These are phyloP conservation scores for Centropus bengalensis DNA, from an alignment of 2,113 vertebrate genomes.

Conservation along the genomic window DNA sequence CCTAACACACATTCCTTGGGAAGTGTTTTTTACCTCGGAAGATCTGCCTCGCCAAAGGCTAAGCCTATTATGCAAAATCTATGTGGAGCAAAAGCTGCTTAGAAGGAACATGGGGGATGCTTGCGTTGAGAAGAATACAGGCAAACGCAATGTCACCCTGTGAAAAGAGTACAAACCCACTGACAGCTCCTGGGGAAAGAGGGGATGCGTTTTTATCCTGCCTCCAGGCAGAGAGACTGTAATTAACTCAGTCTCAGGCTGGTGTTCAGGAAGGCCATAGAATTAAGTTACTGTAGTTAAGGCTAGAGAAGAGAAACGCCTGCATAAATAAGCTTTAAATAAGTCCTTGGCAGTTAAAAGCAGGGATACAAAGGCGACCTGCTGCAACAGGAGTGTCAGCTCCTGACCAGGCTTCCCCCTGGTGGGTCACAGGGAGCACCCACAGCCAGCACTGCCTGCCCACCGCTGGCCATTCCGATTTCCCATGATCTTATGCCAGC, in stretches of 20 bases:
- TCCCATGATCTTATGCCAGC: background rate
- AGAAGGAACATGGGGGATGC: background rate
- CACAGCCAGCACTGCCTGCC: background rate
- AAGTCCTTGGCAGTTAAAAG: background rate
- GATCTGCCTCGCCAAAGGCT: background rate
- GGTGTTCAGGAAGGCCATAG: background rate
- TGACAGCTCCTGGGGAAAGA: background rate
- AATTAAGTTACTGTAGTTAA: constrained; percentile 8
- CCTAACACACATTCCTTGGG: background rate
- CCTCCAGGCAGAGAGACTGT: background rate
- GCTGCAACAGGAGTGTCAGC: background rate
- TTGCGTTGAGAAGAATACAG: background rate
- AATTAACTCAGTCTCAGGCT: constrained; percentile 14
- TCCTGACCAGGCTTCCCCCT: background rate
- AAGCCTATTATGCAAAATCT: constrained; percentile 26
- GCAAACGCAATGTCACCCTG: background rate
- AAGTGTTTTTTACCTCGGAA: background rate
- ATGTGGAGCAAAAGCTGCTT: background rate
- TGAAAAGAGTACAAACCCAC: background rate
- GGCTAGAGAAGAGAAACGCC: background rate
- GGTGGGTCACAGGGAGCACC: background rate
- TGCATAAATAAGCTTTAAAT: background rate
- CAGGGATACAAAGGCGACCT: background rate
- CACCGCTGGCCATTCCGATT: background rate
- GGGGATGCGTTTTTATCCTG: background rate